Conservation (phyloP, 2,888 invertebrate genomes). For the Epistrophe eligans region DNA sequence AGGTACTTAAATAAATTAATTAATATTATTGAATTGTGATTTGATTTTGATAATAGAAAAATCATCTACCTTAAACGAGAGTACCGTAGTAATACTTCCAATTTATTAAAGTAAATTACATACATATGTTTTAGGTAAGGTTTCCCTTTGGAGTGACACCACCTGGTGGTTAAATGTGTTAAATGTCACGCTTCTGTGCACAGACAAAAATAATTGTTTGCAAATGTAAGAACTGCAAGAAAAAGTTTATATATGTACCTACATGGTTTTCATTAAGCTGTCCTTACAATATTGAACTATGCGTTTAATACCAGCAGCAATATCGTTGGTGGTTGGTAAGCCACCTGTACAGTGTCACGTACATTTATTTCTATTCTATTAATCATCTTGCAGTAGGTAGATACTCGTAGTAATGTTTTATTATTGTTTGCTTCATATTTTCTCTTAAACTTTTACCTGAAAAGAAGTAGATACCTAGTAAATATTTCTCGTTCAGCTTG, state of each 20-base stretch:
- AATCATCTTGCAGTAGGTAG: not conserved
- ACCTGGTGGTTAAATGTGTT: slow-evolving; percentile 24
- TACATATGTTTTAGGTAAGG: not conserved
- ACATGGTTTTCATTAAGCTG: slow-evolving; percentile 17
- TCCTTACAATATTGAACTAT: slow-evolving; percentile 13
- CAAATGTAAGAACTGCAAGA: not conserved
- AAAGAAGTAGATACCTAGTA: too few relatives aligned
- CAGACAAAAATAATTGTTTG: not conserved
- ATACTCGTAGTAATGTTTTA: not conserved
- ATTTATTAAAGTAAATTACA: not conserved
- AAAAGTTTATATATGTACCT: not conserved
- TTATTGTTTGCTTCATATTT: not conserved
- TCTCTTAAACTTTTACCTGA: slow-evolving; percentile 4
- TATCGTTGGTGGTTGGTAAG: not conserved
- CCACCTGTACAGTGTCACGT: slow-evolving; percentile 34
- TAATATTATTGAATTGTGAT: not conserved
- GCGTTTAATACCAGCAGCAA: slow-evolving; percentile 14
- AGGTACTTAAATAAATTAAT: not conserved
- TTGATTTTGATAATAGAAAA: not conserved
- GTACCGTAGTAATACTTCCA: not conserved
- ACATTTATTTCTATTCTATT: slow-evolving; percentile 9
- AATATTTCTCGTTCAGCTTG: not conserved
- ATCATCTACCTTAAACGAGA: not conserved
- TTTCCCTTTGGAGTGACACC: not conserved
- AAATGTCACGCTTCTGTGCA: slow-evolving; percentile 13